A percentile compares a stretch with the other conserved stretches of the same genome.
Evolutionary conservation across 2,797 vertebrate genomes (phyloP).

Genomic region (Apogon hyalosoma): DNA sequence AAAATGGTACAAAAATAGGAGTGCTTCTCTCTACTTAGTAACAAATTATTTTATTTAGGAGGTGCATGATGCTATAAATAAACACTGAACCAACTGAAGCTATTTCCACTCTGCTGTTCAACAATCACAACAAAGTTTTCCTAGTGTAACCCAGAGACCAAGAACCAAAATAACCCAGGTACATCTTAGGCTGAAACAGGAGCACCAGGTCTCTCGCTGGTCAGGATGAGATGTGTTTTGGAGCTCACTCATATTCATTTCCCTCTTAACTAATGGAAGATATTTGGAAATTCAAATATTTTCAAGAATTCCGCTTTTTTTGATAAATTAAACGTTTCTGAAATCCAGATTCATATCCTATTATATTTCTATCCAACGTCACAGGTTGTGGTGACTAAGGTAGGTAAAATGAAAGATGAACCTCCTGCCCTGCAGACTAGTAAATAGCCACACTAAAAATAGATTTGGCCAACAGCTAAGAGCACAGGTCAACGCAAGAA

Average conservation of each 20-base stretch:
- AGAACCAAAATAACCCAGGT: conserved; percentile 65
- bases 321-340: background rate
- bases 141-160: conserved; percentile 43
- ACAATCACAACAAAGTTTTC: conserved; percentile 48
- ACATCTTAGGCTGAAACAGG: conserved; percentile 54
- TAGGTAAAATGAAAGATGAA: conserved; percentile 69
- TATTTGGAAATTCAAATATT: background rate
- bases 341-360: background rate
- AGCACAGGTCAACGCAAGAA: conserved; percentile 25
- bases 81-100: conserved; percentile 16
- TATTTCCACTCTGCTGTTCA: conserved; percentile 17
- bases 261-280: background rate
- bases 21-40: background rate
- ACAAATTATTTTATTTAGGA: background rate
- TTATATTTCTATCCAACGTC: conserved; percentile 11
- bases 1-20: background rate
- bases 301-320: background rate
- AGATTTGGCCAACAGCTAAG: conserved; percentile 45
- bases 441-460: conserved; percentile 71
- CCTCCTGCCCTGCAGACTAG: conserved; percentile 38
- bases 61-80: conserved; percentile 19
- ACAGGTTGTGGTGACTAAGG: conserved; percentile 27
- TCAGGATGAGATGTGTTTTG: conserved; percentile 6
- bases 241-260: background rate
- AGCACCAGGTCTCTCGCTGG: conserved; percentile 24